Base-by-base conservation (phyloP, 2,888 invertebrate species). In the Cephus sareptanus region DNA sequence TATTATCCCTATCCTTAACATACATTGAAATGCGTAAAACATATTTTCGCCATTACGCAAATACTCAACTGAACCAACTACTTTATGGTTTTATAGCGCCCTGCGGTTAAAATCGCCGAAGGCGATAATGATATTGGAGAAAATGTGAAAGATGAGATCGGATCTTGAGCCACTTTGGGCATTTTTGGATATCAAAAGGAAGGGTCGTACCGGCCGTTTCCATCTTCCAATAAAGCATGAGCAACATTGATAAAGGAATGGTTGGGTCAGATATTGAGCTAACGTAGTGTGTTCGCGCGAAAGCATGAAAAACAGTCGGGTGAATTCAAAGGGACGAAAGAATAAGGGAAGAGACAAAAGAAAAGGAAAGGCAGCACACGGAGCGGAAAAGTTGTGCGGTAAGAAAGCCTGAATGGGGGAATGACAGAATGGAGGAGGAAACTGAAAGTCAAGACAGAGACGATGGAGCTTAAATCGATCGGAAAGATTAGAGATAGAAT, bases 401-500 rank as follows among this genome's bases (percentile, higher is more conserved):
- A 56, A 37, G 77, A 68, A 69, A 70, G 15, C 15, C 30, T 30
- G 70, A 73, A 35, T 37, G 69, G 73, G 34, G 35, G n/a, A 34
- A 56, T 3, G 75, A 73, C 56, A 23, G 70, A 37, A 73, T 34
- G 34, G 79, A 75, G 77, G 37, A 77, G 33, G 70, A 40, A 73
- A 56, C 23, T 33, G 13, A 35, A 30, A 30, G 68, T 71, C 34
- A 30, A 23, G 69, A 31, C 35, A 35, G 69, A 75, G 77, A 79
- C 79, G 86, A 85, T 86, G 83, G 83, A 84, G 84, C 81, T 85
- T 80, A 84, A 85, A 85, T 85, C 85, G 86, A 86, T 85, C 82
- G 86, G 85, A 85, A 84, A 83, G 86, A 85, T 86, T 86, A 86
- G 83, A 85, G 85, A 84, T 83, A 84, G 81, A 81, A 77, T 80